These are phyloP conservation scores for Ectropis grisescens DNA, from an alignment of 1,140 invertebrate species.

Conservation along the genomic window DNA sequence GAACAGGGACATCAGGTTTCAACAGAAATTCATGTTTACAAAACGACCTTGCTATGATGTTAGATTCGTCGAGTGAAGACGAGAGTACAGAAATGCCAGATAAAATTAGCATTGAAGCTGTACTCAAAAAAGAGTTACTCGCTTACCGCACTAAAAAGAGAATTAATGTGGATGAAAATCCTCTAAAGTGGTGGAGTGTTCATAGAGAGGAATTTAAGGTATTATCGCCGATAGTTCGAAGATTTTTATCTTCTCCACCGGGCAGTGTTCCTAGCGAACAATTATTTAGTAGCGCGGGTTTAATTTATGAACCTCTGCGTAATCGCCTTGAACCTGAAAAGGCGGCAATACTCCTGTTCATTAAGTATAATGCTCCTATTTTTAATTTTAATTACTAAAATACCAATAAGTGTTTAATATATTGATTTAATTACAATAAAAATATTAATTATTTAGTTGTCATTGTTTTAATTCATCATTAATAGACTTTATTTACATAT, in stretches of 20 bases:
- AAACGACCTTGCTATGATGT: constrained; percentile 13
- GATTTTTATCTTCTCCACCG: constrained; percentile 22
- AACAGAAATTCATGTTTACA: constrained; percentile 11
- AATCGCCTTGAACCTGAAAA: constrained; percentile 23
- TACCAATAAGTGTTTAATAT: background rate
- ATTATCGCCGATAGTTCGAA: constrained; percentile 14
- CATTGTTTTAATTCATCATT: too few relatives aligned
- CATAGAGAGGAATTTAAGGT: constrained; percentile 13
- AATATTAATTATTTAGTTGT: too few relatives aligned
- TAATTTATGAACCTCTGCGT: constrained; percentile 23
- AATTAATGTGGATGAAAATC: constrained; percentile 20
- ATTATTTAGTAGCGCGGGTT: constrained; percentile 20
- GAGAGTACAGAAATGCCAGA: constrained; percentile 13
- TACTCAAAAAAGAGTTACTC: too few relatives aligned
- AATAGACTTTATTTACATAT: too few relatives aligned
- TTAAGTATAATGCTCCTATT: constrained; percentile 25
- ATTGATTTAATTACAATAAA: too few relatives aligned
- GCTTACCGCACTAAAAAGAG: too few relatives aligned
- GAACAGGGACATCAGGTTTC: constrained; percentile 8
- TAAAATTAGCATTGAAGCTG: too few relatives aligned
- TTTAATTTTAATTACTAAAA: constrained; percentile 21
- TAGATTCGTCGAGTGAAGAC: constrained; percentile 13
- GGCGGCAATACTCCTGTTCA: constrained; percentile 26
- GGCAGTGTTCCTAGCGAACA: constrained; percentile 25
- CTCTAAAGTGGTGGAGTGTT: constrained; percentile 20